Percentiles rank a stretch among this genome's conserved stretches.
phyloP scores from a whole-genome alignment of 2,113 vertebrate genomes.

The Ceyx melanurus region DNA sequence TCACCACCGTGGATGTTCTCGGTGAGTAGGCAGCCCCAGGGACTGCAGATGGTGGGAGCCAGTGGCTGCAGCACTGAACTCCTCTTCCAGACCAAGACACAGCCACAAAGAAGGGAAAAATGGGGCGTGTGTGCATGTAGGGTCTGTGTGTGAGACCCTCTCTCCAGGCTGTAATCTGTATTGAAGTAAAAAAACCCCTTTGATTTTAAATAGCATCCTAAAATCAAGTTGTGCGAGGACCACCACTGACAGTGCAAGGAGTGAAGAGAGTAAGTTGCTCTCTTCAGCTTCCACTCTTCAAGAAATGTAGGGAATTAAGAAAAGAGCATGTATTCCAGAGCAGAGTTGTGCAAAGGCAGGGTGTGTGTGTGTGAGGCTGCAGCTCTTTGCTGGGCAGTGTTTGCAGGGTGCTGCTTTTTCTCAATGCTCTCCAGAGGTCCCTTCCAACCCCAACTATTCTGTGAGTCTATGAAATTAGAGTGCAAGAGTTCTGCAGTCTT shows the following conservation, averaged over 20 bases:
- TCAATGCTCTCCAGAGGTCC: not conserved
- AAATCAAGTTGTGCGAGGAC: not conserved
- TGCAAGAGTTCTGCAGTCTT: not conserved
- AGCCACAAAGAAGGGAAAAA: not conserved
- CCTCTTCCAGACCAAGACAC: not conserved
- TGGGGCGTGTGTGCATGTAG: not conserved
- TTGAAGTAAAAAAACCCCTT: not conserved
- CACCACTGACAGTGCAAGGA: not conserved
- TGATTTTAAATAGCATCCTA: not conserved
- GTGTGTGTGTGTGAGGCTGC: not conserved
- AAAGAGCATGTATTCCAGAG: not conserved
- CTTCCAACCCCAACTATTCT: too few species aligned
- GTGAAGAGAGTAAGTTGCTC: not conserved
- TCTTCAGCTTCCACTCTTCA: not conserved
- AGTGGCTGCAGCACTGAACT: not conserved
- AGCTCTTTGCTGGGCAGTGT: fast-evolving
- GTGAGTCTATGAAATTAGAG: not conserved
- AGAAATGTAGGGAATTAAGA: not conserved
- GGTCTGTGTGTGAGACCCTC: not conserved
- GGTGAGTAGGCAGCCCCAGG: constrained; percentile 75
- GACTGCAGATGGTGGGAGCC: not conserved
- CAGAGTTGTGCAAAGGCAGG: not conserved
- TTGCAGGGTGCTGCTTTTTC: not conserved
- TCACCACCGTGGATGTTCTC: constrained; percentile 84
- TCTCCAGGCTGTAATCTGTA: not conserved